Evolutionary conservation across 2,797 vertebrate species (phyloP).

Genomic region (Platalea minor): DNA sequence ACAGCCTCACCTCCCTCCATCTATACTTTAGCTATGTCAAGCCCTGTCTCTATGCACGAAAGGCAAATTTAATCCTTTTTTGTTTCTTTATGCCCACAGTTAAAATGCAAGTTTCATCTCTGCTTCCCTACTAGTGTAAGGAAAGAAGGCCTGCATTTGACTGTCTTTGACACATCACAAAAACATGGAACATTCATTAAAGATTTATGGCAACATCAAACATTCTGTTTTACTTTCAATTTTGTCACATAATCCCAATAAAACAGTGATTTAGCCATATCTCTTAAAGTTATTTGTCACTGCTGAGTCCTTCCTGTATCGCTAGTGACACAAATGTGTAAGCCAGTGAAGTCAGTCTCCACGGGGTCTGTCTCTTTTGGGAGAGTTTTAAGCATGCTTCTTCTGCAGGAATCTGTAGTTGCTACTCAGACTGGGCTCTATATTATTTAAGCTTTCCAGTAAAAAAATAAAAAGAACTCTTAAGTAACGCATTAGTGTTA

Average conservation of each 20-base stretch:
- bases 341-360: not conserved
- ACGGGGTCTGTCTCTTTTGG: not conserved
- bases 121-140: not conserved
- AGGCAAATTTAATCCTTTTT: not conserved
- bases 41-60: not conserved
- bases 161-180: conserved; percentile 14
- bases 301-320: not conserved
- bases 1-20: not conserved
- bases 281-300: conserved; percentile 45
- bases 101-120: not conserved
- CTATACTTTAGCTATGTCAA: not conserved
- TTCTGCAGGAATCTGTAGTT: not conserved
- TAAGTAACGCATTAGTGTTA: conserved; percentile 44
- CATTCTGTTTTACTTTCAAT: conserved; percentile 51
- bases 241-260: conserved; percentile 60
- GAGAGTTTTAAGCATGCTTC: not conserved
- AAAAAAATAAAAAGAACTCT: not conserved
- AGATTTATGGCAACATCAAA: conserved; percentile 59
- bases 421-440: not conserved
- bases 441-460: conserved; percentile 41
- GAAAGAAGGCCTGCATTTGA: not conserved
- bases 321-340: not conserved
- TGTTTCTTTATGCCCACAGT: not conserved
- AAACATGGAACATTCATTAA: conserved; percentile 36
- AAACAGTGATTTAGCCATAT: conserved; percentile 23